Evolutionary conservation across 2,888 invertebrate species (phyloP).

Genomic region (Luffia ferchaultella): DNA sequence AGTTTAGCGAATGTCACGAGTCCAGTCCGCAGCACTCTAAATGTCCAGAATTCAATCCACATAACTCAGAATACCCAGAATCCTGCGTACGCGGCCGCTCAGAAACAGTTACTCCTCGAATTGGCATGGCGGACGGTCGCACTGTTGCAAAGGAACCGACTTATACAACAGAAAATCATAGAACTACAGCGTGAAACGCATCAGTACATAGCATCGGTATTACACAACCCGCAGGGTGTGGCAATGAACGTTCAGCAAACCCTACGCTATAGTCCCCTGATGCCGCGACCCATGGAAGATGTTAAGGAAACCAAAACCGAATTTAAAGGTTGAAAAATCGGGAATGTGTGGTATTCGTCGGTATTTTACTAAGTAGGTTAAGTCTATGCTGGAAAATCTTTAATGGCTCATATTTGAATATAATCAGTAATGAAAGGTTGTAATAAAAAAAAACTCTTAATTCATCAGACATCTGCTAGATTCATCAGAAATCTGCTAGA

Average conservation of each 20-base stretch:
- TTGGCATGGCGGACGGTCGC: conserved; percentile 71
- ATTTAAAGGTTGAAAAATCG: background rate
- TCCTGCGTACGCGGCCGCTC: conserved; percentile 17
- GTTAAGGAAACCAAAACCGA: too few relatives aligned
- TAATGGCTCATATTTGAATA: too few relatives aligned
- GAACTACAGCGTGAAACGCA: conserved; percentile 69
- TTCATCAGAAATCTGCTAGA: too few relatives aligned
- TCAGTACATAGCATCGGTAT: conserved; percentile 66
- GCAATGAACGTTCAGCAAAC: background rate
- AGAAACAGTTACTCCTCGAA: conserved; percentile 62
- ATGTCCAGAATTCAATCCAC: background rate
- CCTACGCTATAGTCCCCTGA: too few relatives aligned
- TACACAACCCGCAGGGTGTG: conserved; percentile 61
- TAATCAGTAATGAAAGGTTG: too few relatives aligned
- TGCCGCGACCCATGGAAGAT: too few relatives aligned
- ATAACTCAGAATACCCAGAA: background rate
- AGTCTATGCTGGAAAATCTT: too few relatives aligned
- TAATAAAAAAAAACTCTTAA: too few relatives aligned
- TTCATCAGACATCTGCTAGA: too few relatives aligned
- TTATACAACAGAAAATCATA: conserved; percentile 68
- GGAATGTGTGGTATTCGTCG: background rate
- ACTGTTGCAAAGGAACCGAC: conserved; percentile 67
- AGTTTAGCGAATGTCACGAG: too few relatives aligned
- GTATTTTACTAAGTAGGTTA: too few relatives aligned
- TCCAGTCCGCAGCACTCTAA: background rate